Evolutionary conservation across 2,113 vertebrate species (phyloP).

Genomic region (Caretta caretta): DNA sequence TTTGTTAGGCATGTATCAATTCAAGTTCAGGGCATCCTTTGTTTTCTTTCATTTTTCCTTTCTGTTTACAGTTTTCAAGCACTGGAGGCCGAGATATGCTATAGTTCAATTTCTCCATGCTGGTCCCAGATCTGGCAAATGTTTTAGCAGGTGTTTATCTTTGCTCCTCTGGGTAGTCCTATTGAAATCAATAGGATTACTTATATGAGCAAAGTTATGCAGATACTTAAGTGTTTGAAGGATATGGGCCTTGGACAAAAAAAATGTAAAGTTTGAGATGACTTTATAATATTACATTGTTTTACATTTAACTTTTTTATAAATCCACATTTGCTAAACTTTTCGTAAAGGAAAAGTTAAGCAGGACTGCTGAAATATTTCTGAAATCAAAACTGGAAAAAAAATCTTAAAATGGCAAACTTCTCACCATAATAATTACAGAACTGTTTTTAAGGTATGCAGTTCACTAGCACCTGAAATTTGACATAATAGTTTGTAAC

Average conservation of each 20-base stretch:
- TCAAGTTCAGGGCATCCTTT: background rate
- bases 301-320: background rate
- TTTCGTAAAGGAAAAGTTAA: background rate
- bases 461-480: background rate
- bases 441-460: background rate
- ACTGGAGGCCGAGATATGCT: background rate
- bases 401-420: background rate
- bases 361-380: background rate
- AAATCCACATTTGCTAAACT: background rate
- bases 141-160: rapidly evolving
- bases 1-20: background rate
- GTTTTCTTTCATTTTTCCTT: conserved; percentile 28
- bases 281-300: background rate
- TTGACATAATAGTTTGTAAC: background rate
- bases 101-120: background rate
- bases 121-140: background rate
- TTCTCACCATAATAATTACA: too few relatives aligned
- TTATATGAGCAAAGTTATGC: background rate
- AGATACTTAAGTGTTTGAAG: background rate
- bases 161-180: background rate
- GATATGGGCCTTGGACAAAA: background rate
- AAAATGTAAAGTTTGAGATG: background rate
- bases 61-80: background rate
- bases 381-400: background rate
- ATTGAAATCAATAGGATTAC: background rate